Percentiles rank a stretch among this genome's conserved stretches.
Evolutionary conservation across 2,888 invertebrate genomes (phyloP).

Genomic region (Ophion ellenae): DNA sequence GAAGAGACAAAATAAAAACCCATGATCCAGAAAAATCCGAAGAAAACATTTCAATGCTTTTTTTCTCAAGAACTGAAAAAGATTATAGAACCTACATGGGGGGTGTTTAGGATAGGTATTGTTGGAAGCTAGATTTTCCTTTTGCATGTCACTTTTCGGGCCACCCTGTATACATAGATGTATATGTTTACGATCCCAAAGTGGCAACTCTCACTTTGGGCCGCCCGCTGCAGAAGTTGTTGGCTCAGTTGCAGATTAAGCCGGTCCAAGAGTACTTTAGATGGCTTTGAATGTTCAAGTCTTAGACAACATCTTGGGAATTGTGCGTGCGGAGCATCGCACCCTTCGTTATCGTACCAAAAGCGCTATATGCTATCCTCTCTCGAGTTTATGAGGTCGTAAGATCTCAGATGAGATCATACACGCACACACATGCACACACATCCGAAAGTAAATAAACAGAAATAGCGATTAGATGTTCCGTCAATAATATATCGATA

Average conservation of each 20-base stretch:
- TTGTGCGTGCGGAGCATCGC: slow-evolving; percentile 37
- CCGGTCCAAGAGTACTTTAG: slow-evolving; percentile 74
- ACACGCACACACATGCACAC: not conserved
- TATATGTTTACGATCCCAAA: slow-evolving; percentile 6
- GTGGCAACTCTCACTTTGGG: slow-evolving; percentile 33
- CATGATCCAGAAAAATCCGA: no score
- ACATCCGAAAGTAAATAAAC: no score
- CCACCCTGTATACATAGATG: not conserved
- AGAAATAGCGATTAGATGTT: no score
- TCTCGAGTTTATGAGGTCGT: no score
- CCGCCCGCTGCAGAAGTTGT: slow-evolving; percentile 71
- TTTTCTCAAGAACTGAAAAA: no score
- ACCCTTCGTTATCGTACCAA: not conserved
- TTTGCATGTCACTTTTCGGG: no score
- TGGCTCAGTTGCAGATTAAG: slow-evolving; percentile 79
- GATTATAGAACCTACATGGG: no score
- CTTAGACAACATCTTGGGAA: slow-evolving; percentile 50
- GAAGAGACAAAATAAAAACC: no score
- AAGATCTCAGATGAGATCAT: not conserved
- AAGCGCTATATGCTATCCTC: not conserved
- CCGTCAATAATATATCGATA: no score
- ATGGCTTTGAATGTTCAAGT: slow-evolving; percentile 79
- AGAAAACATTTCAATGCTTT: no score
- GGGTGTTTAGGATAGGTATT: no score
- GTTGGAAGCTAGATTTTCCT: no score